phyloP scores from a whole-genome alignment of 2,797 vertebrate genomes.

The Tadarida brasiliensis region DNA sequence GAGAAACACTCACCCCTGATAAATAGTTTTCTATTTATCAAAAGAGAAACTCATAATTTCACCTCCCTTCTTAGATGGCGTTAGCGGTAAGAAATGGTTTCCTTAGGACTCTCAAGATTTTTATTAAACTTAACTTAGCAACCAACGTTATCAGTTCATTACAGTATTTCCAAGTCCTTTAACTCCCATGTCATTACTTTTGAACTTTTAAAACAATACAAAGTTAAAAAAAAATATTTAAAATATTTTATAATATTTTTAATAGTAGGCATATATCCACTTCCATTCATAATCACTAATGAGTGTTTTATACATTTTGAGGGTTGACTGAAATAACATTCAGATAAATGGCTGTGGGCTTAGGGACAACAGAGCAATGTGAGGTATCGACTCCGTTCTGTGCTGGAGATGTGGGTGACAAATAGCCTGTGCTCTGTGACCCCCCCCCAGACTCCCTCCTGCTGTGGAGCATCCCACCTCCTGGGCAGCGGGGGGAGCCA shows the following conservation, averaged over 20 bases:
- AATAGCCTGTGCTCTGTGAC: background rate
- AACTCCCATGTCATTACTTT: background rate
- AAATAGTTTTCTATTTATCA: background rate
- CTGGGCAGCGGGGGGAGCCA: fast-evolving
- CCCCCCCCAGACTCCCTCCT: no score
- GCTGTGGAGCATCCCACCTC: fast-evolving
- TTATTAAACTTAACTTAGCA: background rate
- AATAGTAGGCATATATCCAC: background rate
- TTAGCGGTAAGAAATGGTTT: background rate
- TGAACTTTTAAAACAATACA: background rate
- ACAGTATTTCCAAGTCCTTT: background rate
- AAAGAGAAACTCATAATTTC: background rate
- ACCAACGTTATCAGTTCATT: background rate
- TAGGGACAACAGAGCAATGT: background rate
- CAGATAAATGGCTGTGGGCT: background rate
- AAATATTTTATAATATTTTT: background rate
- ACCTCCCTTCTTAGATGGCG: background rate
- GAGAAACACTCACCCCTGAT: background rate
- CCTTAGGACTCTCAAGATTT: background rate
- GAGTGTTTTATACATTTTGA: background rate
- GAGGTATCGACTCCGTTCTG: fast-evolving
- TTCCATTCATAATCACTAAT: background rate
- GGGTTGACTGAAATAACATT: background rate
- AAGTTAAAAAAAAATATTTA: background rate
- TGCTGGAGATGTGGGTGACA: background rate